Percentiles rank a stretch among this genome's conserved stretches.
Evolutionary conservation across 2,888 invertebrate genomes (phyloP).

Genomic region (Podabrus alpinus): DNA sequence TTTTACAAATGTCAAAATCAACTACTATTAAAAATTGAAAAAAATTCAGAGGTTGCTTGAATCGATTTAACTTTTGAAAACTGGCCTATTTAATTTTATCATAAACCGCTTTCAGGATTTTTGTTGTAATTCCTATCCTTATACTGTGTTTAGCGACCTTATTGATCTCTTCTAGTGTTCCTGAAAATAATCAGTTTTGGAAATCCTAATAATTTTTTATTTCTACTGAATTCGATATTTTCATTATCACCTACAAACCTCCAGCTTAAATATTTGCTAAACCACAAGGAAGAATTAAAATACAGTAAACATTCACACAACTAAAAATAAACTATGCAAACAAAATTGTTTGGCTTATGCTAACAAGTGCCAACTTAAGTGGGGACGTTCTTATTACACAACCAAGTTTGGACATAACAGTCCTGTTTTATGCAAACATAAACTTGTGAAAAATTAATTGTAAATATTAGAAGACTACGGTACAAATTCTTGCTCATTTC

Average conservation of each 20-base stretch:
- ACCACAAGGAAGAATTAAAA: not conserved
- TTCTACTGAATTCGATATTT: not conserved
- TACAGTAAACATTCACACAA: not conserved
- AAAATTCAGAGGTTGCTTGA: no score
- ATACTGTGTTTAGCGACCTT: no score
- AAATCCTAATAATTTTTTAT: not conserved
- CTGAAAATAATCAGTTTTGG: not conserved
- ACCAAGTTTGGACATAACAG: not conserved
- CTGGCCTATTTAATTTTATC: no score
- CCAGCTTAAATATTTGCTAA: not conserved
- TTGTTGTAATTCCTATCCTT: no score
- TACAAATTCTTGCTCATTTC: not conserved
- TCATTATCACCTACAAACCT: not conserved
- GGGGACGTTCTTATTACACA: not conserved
- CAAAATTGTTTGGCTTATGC: not conserved
- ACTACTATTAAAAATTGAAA: no score
- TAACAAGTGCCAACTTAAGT: not conserved
- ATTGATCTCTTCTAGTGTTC: no score
- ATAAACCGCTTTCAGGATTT: no score
- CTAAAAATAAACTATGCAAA: slow-evolving; percentile 1
- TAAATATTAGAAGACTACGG: not conserved
- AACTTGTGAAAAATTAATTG: not conserved
- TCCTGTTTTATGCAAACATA: not conserved
- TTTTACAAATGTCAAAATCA: no score
- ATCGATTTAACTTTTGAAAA: no score